Percentiles rank a stretch among this genome's conserved stretches.
Conservation (phyloP, 2,113 vertebrate species). For the Gorsachius goisagi region DNA sequence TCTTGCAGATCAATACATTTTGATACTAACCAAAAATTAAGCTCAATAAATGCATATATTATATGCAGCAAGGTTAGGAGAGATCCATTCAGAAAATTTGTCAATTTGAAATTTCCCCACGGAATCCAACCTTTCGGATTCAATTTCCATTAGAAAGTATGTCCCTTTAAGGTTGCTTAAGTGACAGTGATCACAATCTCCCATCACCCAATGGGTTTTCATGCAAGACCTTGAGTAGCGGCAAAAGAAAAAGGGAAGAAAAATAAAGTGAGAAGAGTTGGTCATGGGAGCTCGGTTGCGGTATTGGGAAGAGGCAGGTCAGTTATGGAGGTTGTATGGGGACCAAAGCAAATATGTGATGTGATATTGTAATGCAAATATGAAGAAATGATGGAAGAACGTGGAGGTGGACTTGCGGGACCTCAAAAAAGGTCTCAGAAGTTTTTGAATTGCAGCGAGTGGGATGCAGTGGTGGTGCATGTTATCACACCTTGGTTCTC, state of each 20-base stretch:
- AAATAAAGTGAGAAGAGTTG: not conserved
- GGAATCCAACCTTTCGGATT: not conserved
- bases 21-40: slow-evolving; percentile 75
- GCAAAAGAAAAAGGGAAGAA: not conserved
- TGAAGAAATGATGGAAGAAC: not conserved
- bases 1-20: slow-evolving; percentile 76
- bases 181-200: not conserved
- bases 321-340: not conserved
- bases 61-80: slow-evolving; percentile 41
- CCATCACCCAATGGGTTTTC: not conserved
- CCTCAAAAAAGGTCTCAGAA: not conserved
- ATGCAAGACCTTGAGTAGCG: not conserved
- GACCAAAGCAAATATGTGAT: not conserved
- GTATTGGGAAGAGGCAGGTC: not conserved
- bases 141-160: not conserved
- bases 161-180: slow-evolving; percentile 2
- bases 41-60: slow-evolving; percentile 61
- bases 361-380: not conserved
- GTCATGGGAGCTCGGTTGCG: rapidly evolving
- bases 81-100: slow-evolving; percentile 54
- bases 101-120: slow-evolving; percentile 53
- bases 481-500: not conserved
- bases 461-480: rapidly evolving
- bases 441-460: not conserved
- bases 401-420: not conserved